Conservation (phyloP, 1,140 invertebrate genomes). For the Drosophila leontia region DNA sequence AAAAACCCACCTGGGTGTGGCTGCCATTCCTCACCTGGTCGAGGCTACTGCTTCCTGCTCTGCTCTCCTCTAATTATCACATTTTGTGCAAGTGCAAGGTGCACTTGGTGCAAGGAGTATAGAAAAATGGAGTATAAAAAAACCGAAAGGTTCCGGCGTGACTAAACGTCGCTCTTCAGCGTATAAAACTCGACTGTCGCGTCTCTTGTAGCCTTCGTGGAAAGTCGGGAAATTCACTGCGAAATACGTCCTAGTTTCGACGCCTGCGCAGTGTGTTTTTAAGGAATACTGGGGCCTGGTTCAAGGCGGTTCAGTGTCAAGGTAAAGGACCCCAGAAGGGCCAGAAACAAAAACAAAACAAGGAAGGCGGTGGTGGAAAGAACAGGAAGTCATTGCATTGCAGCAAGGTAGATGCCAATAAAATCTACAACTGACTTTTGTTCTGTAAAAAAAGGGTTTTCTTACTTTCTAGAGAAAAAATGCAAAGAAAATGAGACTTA, state of each 20-base stretch:
- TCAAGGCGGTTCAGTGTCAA: slow-evolving; percentile 68
- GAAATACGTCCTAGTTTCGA: slow-evolving; percentile 15
- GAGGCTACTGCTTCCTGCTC: slow-evolving; percentile 3
- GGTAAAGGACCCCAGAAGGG: slow-evolving; percentile 50
- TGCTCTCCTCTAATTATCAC: slow-evolving; percentile 42
- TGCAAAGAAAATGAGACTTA: neutral
- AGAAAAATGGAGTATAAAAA: slow-evolving; percentile 18
- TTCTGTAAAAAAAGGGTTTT: neutral
- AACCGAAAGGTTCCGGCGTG: neutral
- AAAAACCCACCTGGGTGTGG: slow-evolving; percentile 16
- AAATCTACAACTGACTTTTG: neutral
- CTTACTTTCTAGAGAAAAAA: too few relatives aligned
- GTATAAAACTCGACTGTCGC: slow-evolving; percentile 53
- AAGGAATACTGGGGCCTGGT: slow-evolving; percentile 33
- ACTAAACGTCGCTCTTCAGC: slow-evolving; percentile 32
- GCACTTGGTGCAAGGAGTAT: slow-evolving; percentile 20
- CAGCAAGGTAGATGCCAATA: neutral
- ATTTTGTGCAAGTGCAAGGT: slow-evolving; percentile 53
- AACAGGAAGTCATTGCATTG: neutral
- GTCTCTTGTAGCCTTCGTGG: neutral
- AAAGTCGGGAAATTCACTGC: slow-evolving; percentile 30
- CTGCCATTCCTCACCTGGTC: slow-evolving; percentile 38
- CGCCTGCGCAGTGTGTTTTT: slow-evolving; percentile 36
- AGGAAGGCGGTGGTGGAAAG: slow-evolving; percentile 1
- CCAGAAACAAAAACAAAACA: slow-evolving; percentile 6